Percentiles rank a stretch among this genome's conserved stretches.
Conservation (phyloP, 92 coral and sea anemone genomes). For the Zoanthus sansibaricus region DNA sequence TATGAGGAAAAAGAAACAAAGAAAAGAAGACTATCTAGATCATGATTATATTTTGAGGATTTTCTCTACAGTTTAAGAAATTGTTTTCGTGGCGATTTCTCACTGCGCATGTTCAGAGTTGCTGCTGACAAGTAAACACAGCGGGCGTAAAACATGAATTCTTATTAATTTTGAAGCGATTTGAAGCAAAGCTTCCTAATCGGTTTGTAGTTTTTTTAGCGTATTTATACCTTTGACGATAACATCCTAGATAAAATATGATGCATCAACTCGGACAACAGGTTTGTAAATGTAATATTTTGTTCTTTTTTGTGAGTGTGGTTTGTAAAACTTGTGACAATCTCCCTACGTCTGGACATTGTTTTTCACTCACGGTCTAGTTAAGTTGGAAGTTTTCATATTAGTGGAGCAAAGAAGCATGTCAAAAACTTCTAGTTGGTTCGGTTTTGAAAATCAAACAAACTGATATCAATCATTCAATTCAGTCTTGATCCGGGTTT, state of each 20-base stretch:
- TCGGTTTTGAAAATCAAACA: too few species aligned
- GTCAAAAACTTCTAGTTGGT: too few species aligned
- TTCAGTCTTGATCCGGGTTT: too few species aligned
- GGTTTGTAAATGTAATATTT: conserved; percentile 39
- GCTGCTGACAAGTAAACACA: conserved; percentile 40
- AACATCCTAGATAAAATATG: conserved; percentile 48
- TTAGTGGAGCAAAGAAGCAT: too few species aligned
- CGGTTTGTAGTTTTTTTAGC: background rate
- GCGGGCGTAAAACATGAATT: background rate
- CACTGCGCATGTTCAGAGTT: conserved; percentile 36
- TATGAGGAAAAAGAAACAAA: background rate
- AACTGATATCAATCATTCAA: too few species aligned
- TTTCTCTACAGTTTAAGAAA: conserved; percentile 25
- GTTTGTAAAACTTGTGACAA: background rate
- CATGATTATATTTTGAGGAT: background rate
- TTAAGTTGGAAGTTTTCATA: too few species aligned
- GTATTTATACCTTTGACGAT: background rate
- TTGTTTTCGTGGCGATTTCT: conserved; percentile 75
- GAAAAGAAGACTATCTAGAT: background rate
- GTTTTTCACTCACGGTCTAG: too few species aligned
- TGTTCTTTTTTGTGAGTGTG: background rate
- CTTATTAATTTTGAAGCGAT: background rate
- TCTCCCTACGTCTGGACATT: background rate
- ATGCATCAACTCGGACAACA: conserved; percentile 93
- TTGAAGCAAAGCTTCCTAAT: background rate